Percentiles rank a stretch among this genome's conserved stretches.
phyloP scores from a whole-genome alignment of 1,140 invertebrate genomes.

The Tetragonula clypearis region DNA sequence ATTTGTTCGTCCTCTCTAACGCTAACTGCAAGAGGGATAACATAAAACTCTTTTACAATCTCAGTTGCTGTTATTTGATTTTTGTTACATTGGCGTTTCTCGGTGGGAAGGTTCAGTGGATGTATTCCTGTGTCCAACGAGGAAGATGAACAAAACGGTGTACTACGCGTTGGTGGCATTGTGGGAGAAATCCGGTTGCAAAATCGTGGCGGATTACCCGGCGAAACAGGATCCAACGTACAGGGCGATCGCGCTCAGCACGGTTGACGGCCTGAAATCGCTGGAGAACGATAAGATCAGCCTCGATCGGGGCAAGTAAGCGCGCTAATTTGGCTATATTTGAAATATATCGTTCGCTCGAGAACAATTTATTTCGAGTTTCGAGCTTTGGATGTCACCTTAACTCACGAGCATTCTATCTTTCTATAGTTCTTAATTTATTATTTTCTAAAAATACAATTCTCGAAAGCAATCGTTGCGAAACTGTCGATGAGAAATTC shows the following conservation, averaged over 20 bases:
- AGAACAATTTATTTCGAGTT: too few relatives aligned
- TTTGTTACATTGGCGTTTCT: too few relatives aligned
- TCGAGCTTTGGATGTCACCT: too few relatives aligned
- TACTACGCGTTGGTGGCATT: slow-evolving; percentile 67
- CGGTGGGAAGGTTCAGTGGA: too few relatives aligned
- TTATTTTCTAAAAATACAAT: too few relatives aligned
- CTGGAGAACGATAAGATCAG: slow-evolving; percentile 69
- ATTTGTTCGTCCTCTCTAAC: background rate
- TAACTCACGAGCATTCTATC: too few relatives aligned
- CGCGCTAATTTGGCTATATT: background rate
- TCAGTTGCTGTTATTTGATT: too few relatives aligned
- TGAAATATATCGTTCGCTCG: background rate
- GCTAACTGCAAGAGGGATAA: background rate
- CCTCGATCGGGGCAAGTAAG: slow-evolving; percentile 70
- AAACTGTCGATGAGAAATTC: too few relatives aligned
- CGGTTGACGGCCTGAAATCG: slow-evolving; percentile 52
- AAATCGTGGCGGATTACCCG: slow-evolving; percentile 69
- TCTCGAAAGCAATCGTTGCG: too few relatives aligned
- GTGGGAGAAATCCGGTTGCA: slow-evolving; percentile 64
- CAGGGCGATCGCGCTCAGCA: slow-evolving; percentile 58
- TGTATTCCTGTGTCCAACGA: slow-evolving; percentile 77
- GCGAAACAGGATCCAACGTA: slow-evolving; percentile 40
- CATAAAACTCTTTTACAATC: background rate
- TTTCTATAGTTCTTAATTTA: too few relatives aligned
- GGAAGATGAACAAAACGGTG: slow-evolving; percentile 79